Conservation (phyloP, 2,113 vertebrate genomes). For the Phasianus colchicus region DNA sequence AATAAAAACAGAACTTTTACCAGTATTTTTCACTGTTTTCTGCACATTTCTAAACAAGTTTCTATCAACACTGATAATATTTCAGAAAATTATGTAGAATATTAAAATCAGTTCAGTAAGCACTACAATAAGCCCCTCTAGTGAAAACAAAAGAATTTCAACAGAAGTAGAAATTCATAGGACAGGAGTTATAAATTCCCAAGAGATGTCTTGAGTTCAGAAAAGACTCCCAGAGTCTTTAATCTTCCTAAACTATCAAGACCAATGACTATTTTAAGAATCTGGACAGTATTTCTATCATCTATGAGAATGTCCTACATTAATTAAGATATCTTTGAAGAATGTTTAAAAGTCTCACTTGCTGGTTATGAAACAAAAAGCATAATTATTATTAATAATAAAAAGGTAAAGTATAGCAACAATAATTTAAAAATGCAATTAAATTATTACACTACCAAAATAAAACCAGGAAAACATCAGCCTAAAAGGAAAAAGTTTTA, state of each 20-base stretch:
- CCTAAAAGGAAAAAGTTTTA: background rate
- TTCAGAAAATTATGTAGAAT: slow-evolving; percentile 68
- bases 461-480: background rate
- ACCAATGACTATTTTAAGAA: background rate
- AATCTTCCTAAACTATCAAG: background rate
- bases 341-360: background rate
- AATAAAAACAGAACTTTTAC: background rate
- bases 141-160: slow-evolving; percentile 51
- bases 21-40: background rate
- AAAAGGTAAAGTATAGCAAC: background rate
- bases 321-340: background rate
- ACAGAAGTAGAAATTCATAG: background rate
- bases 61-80: background rate
- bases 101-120: slow-evolving; percentile 67
- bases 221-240: background rate
- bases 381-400: background rate
- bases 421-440: background rate
- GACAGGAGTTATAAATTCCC: background rate
- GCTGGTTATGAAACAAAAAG: background rate
- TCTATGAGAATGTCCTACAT: background rate
- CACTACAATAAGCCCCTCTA: slow-evolving; percentile 58
- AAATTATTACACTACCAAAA: background rate
- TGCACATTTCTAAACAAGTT: background rate
- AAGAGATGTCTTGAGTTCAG: background rate
- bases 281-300: background rate